Evolutionary conservation across 2,113 vertebrate genomes (phyloP).

Genomic region (Misgurnus mizolepis): DNA sequence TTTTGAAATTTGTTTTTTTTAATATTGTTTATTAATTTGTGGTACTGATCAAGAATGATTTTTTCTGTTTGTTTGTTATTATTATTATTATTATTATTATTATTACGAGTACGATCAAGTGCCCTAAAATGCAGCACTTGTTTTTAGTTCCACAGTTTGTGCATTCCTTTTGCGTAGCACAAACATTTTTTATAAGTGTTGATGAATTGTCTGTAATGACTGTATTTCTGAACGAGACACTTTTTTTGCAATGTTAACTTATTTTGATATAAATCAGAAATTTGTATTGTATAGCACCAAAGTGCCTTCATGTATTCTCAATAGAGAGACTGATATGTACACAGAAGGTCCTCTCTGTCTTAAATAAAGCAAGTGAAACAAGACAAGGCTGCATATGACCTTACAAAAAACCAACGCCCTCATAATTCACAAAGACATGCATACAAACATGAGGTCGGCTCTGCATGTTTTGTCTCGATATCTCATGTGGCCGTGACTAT

Average conservation of each 20-base stretch:
- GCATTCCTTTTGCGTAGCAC: conserved; percentile 44
- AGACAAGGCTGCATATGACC: conserved; percentile 28
- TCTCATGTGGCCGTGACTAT: conserved; percentile 68
- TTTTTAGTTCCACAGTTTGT: conserved; percentile 44
- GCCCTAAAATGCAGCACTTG: conserved; percentile 59
- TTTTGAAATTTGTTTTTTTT: conserved; percentile 25
- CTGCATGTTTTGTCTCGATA: conserved; percentile 70
- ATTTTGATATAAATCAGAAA: conserved; percentile 70
- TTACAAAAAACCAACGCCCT: conserved; percentile 37
- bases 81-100: conserved; percentile 49
- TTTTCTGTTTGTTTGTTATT: conserved; percentile 46
- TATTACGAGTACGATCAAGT: conserved; percentile 49
- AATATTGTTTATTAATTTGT: conserved; percentile 47
- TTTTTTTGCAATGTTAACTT: conserved; percentile 79
- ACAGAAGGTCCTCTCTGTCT: conserved; percentile 6
- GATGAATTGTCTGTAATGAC: conserved; percentile 54
- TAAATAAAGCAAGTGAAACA: conserved; percentile 6
- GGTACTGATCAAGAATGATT: conserved; percentile 47
- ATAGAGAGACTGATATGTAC: conserved; percentile 7
- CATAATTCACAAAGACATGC: conserved; percentile 25
- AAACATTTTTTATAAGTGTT: conserved; percentile 54
- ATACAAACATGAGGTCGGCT: conserved; percentile 33
- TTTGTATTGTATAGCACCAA: conserved; percentile 68
- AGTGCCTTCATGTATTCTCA: conserved; percentile 70
- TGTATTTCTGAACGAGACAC: conserved; percentile 70